These are phyloP conservation scores for Cyprinodon variegatus DNA, from an alignment of 2,113 vertebrate genomes.

Conservation along the genomic window DNA sequence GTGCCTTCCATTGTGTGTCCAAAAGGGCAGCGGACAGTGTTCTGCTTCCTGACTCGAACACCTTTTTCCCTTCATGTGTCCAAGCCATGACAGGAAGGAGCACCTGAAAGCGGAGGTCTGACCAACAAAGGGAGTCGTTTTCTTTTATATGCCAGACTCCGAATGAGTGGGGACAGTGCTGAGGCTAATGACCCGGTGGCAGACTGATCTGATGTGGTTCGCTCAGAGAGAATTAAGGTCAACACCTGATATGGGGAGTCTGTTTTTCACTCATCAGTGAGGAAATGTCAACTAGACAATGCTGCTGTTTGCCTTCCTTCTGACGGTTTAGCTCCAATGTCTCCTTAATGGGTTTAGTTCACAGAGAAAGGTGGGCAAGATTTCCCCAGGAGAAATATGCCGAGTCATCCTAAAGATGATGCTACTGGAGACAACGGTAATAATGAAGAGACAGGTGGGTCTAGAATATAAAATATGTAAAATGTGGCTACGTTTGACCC, in stretches of 20 bases:
- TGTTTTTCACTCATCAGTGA: constrained; percentile 40
- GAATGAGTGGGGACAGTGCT: constrained; percentile 36
- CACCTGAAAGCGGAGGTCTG: constrained; percentile 43
- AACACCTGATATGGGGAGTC: constrained; percentile 60
- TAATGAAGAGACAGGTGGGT: background rate
- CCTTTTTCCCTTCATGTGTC: constrained; percentile 39
- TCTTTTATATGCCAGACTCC: constrained; percentile 37
- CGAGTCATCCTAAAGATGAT: background rate
- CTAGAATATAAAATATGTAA: background rate
- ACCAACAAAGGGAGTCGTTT: constrained; percentile 35
- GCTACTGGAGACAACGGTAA: background rate
- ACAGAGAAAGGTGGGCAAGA: constrained; percentile 33
- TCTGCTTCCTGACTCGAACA: constrained; percentile 67
- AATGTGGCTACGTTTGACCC: background rate
- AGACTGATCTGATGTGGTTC: constrained; percentile 37
- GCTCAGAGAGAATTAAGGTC: constrained; percentile 59
- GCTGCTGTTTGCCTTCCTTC: constrained; percentile 58
- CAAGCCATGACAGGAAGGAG: constrained; percentile 47
- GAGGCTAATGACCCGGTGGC: constrained; percentile 31
- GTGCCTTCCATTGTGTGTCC: constrained; percentile 76
- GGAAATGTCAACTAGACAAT: constrained; percentile 74
- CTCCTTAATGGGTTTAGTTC: constrained; percentile 56
- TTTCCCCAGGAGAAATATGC: constrained; percentile 9
- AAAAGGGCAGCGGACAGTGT: constrained; percentile 76
- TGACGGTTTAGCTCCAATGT: constrained; percentile 54